Conservation (phyloP, 2,797 vertebrate genomes). For the Sebastes hubbsi region DNA sequence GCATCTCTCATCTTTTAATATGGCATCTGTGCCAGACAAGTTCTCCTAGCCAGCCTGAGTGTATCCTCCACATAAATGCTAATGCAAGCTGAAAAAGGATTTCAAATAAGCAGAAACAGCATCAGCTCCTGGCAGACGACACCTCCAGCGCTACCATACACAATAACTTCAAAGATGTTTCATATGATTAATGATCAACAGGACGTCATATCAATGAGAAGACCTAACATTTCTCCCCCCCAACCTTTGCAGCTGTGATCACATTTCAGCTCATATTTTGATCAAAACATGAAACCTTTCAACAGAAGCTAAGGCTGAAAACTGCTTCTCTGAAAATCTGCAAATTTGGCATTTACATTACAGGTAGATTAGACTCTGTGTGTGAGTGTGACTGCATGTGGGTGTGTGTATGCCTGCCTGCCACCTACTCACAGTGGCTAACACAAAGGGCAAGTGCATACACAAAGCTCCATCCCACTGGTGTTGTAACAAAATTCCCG, state of each 20-base stretch:
- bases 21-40: conserved; percentile 20
- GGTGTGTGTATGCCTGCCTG: conserved; percentile 2
- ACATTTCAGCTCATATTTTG: neutral
- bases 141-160: neutral
- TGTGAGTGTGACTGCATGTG: neutral
- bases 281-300: conserved; percentile 11
- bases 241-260: neutral
- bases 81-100: conserved; percentile 16
- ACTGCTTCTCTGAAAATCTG: neutral
- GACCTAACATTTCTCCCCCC: neutral
- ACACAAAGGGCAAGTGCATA: conserved; percentile 31
- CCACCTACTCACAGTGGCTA: conserved; percentile 38
- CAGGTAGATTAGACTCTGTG: neutral
- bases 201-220: neutral
- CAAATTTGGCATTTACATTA: neutral
- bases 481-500: conserved; percentile 17
- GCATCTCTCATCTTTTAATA: conserved; percentile 30
- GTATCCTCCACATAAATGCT: conserved; percentile 24
- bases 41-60: neutral
- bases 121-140: conserved; percentile 15
- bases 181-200: conserved; percentile 22
- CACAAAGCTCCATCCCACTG: conserved; percentile 47
- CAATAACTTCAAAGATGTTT: conserved; percentile 23
- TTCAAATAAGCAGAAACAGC: conserved; percentile 13
- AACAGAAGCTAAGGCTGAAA: neutral